These are phyloP conservation scores for Grus americana DNA, from an alignment of 2,113 vertebrate genomes.

Conservation along the genomic window DNA sequence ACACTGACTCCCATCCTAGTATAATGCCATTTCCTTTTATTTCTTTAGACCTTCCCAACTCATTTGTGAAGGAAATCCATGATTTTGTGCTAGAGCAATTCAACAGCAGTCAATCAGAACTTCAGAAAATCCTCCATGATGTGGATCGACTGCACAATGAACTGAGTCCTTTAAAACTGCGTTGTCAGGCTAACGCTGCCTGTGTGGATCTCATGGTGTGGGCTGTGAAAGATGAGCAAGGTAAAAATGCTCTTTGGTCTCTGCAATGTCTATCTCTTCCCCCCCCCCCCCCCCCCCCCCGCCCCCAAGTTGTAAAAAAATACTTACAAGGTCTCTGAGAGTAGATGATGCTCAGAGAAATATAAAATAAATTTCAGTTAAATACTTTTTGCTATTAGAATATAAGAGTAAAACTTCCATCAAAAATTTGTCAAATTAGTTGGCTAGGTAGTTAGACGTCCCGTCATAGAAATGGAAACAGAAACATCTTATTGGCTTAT, in stretches of 20 bases:
- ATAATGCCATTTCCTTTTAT: neutral
- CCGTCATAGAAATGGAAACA: neutral
- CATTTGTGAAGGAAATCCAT: constrained; percentile 92
- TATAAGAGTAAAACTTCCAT: neutral
- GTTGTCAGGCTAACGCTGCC: constrained; percentile 95
- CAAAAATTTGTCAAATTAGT: neutral
- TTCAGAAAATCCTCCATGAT: constrained; percentile 93
- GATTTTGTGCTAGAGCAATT: constrained; percentile 98
- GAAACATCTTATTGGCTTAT: neutral
- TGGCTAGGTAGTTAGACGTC: neutral
- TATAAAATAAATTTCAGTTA: neutral
- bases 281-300: too few species aligned
- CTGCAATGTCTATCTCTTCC: neutral
- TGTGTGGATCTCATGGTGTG: constrained; percentile 99
- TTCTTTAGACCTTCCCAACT: constrained; percentile 81
- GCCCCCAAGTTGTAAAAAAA: neutral
- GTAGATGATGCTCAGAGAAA: neutral
- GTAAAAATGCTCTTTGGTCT: constrained; percentile 54
- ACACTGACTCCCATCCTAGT: neutral
- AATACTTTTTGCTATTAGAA: neutral
- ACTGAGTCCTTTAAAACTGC: constrained; percentile 89
- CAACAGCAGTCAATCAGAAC: constrained; percentile 91
- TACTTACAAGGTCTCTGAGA: neutral
- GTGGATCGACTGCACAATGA: constrained; percentile 83
- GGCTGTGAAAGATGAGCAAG: constrained; percentile 97